Base-by-base conservation (phyloP, 2,797 vertebrate species). In the Anguilla obscura region DNA sequence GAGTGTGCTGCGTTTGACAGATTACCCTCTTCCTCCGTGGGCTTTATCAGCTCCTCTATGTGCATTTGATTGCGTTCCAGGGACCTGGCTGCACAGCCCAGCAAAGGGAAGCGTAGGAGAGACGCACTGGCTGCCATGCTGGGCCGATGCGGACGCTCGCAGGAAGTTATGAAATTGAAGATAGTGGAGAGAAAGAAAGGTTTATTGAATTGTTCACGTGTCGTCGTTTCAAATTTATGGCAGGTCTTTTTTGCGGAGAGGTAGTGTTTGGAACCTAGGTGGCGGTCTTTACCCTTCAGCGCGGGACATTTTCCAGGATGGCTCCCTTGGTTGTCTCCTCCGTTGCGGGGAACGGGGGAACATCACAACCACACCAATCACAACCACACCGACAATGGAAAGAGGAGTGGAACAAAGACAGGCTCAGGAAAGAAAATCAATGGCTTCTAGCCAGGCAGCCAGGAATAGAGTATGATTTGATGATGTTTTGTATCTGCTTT, bases 41-140 rank as follows among this genome's bases (percentile, higher is more conserved):
- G 87, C 88, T 95, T 96, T 96, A 96, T 97, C 96, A 95, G 93
- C 89, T 86, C 90, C 87, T 89, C 90, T 92, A 91, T 89, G 94
- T 91, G 92, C 90, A 93, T 36, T 84, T 93, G 93, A 93, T 89
- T 88, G 80, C 91, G 90, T 87, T 91, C 93, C 94, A 94, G 92
- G 90, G 91, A 36, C 92, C 92, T 90, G 93, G 93, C 93, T 0
- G 0, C 92, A 93, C 93, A 90, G 91, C 90, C 60, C 45, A 92
- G 92, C 90, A 92, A 92, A 92, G 93, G 94, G 95, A 96, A 96
- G 94, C 90, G 89, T 92, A 91, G 83, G 88, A 89, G 91, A 92
- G 91, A 94, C 91, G 89, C 91, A 93, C 95, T 89, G 91, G 85
- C 85, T 87, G 54, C 52, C 16, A 6, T 54, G 92, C 94, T 91